phyloP scores from a whole-genome alignment of 2,797 vertebrate species.

The Avahi laniger region DNA sequence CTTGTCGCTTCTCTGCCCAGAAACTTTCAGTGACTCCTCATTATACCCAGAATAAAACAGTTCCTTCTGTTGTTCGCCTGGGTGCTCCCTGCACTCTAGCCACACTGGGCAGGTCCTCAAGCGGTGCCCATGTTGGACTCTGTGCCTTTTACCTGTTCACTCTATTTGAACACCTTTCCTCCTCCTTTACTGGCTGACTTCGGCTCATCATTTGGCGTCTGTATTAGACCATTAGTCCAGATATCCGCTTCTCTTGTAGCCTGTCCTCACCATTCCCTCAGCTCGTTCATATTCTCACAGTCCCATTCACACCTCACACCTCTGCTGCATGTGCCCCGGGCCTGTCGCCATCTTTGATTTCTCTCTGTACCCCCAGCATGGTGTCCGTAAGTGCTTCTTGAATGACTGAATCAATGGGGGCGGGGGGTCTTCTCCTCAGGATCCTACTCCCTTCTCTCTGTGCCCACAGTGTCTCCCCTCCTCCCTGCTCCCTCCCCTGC shows the following conservation, averaged over 20 bases:
- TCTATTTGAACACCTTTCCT: neutral
- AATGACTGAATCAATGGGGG: conserved; percentile 15
- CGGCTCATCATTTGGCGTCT: neutral
- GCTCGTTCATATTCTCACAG: neutral
- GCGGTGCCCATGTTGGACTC: neutral
- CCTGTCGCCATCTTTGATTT: neutral
- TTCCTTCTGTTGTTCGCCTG: neutral
- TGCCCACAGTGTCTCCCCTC: conserved; percentile 46
- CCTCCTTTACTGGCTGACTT: neutral
- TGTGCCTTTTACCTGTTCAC: neutral
- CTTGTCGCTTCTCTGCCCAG: neutral
- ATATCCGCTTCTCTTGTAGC: neutral
- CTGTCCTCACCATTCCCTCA: neutral
- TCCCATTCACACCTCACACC: neutral
- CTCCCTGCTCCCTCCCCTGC: neutral
- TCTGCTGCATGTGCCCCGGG: neutral
- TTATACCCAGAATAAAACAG: neutral
- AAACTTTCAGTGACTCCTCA: conserved; percentile 4
- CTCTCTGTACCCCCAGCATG: neutral
- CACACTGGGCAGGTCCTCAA: neutral
- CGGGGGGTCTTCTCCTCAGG: conserved; percentile 42
- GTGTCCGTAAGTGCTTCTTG: neutral
- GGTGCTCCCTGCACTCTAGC: neutral
- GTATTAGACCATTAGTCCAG: neutral
- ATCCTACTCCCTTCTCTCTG: conserved; percentile 52